Percentiles rank a stretch among this genome's conserved stretches.
Conservation (phyloP, 2,888 invertebrate genomes). For the Heterodera filipjevi region DNA sequence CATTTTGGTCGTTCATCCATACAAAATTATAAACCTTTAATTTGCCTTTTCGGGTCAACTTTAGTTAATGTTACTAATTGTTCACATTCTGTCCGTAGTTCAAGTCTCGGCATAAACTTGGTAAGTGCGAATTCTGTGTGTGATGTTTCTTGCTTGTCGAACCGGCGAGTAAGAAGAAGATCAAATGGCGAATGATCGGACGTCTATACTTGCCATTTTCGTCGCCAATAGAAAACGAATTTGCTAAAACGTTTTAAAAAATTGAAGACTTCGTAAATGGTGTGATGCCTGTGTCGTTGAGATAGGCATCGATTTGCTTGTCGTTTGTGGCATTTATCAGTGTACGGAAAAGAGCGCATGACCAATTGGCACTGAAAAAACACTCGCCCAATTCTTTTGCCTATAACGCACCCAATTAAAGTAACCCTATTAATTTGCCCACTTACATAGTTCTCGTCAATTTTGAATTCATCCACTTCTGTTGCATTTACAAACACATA, state of each 20-base stretch:
- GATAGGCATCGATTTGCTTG: background rate
- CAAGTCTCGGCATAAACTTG: slow-evolving; percentile 36
- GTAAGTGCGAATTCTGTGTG: slow-evolving; percentile 37
- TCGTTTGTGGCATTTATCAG: background rate
- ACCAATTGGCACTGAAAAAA: slow-evolving; percentile 39
- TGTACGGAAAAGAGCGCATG: slow-evolving; percentile 37
- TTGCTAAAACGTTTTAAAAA: slow-evolving; percentile 31
- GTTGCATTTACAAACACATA: slow-evolving; percentile 32
- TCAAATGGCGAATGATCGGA: slow-evolving; percentile 36
- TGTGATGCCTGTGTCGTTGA: background rate
- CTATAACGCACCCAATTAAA: slow-evolving; percentile 11
- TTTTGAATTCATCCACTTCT: slow-evolving; percentile 30
- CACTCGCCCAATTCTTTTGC: slow-evolving; percentile 37
- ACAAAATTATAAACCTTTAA: slow-evolving; percentile 48
- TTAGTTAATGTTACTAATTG: too few species aligned
- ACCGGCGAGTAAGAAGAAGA: slow-evolving; percentile 40
- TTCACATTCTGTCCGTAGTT: slow-evolving; percentile 38
- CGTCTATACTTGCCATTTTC: background rate
- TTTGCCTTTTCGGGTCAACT: too few species aligned
- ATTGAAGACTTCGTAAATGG: background rate
- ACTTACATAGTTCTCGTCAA: slow-evolving; percentile 46
- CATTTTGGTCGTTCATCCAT: slow-evolving; percentile 53
- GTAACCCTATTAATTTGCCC: background rate
- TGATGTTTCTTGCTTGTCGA: slow-evolving; percentile 42
- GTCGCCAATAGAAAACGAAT: slow-evolving; percentile 37